Percentiles rank a stretch among this genome's conserved stretches.
phyloP scores from a whole-genome alignment of 2,888 invertebrate species.

The Agrotis ipsilon region DNA sequence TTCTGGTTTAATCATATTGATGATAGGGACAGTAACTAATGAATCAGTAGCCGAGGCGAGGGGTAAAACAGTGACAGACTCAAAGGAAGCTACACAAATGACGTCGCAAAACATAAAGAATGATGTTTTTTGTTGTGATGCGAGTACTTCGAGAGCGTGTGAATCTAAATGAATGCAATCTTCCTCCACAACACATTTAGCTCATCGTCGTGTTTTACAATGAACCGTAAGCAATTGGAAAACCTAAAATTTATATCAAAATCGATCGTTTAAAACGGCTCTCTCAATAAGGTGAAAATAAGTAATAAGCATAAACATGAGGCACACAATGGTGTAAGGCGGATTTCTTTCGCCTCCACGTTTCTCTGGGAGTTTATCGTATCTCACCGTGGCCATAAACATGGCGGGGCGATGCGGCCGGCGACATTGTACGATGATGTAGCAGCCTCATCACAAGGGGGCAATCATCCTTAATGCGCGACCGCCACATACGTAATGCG shows the following conservation, averaged over 20 bases:
- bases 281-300: conserved; percentile 87
- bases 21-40: conserved; percentile 75
- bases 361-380: conserved; percentile 88
- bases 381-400: conserved; percentile 88
- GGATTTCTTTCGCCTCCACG: conserved; percentile 89
- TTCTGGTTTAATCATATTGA: conserved; percentile 79
- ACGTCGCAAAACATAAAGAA: conserved; percentile 55
- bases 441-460: conserved; percentile 90
- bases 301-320: conserved; percentile 89
- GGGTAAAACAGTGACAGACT: conserved; percentile 68
- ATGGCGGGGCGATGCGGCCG: conserved; percentile 83
- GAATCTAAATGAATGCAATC: conserved; percentile 64
- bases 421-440: conserved; percentile 90
- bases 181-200: conserved; percentile 48
- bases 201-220: conserved; percentile 65
- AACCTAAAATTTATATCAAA: conserved; percentile 77
- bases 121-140: conserved; percentile 54
- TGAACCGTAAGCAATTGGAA: conserved; percentile 70
- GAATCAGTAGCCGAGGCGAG: conserved; percentile 71
- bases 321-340: conserved; percentile 84
- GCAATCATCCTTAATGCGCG: conserved; percentile 91
- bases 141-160: conserved; percentile 62
- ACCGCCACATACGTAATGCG: conserved; percentile 91
- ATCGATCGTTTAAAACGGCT: conserved; percentile 79
- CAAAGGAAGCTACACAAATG: conserved; percentile 64